phyloP scores from a whole-genome alignment of 2,113 vertebrate genomes.

The Corythornis cristatus region DNA sequence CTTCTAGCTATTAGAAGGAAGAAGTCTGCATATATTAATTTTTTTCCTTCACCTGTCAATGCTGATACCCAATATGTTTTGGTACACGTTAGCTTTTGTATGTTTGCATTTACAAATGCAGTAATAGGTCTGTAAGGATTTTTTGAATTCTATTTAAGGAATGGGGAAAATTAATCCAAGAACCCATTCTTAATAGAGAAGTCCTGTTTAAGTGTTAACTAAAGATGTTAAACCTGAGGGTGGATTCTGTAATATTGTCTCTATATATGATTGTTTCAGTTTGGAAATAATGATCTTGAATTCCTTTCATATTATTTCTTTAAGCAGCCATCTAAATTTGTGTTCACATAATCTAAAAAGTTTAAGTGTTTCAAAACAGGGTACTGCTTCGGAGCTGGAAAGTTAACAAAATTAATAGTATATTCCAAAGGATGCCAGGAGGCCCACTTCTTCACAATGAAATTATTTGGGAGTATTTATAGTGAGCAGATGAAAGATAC shows the following conservation, averaged over 20 bases:
- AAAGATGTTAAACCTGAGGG: neutral
- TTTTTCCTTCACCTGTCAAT: neutral
- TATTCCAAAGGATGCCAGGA: neutral
- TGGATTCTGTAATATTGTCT: neutral
- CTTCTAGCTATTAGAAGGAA: neutral
- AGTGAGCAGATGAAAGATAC: neutral
- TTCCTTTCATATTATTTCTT: neutral
- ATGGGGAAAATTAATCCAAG: neutral
- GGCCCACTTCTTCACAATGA: neutral
- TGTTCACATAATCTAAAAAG: neutral
- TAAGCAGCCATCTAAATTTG: neutral
- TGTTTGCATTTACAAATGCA: neutral
- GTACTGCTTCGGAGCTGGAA: neutral
- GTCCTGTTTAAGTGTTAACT: neutral
- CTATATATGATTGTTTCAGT: neutral
- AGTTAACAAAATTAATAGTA: neutral
- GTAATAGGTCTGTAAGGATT: neutral
- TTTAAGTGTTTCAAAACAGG: neutral
- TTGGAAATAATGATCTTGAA: neutral
- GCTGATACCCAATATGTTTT: neutral
- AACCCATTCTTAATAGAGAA: neutral
- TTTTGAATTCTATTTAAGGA: neutral
- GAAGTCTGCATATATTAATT: neutral
- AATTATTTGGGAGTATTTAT: constrained; percentile 14
- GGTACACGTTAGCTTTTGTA: neutral